Evolutionary conservation across 2,888 invertebrate genomes (phyloP).

Genomic region (Stenodera caucasica): DNA sequence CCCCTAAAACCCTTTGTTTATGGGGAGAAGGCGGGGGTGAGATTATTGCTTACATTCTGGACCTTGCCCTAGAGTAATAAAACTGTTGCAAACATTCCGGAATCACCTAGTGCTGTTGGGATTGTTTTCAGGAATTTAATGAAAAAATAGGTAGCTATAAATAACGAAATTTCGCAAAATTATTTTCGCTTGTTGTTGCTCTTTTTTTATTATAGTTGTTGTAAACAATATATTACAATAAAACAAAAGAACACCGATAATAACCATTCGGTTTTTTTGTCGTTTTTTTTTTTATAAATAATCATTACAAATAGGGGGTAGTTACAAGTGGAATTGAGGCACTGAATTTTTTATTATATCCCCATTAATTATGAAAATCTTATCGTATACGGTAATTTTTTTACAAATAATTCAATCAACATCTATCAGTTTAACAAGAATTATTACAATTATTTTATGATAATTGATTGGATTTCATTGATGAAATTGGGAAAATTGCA

Average conservation of each 20-base stretch:
- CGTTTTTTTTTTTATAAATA: background rate
- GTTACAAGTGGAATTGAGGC: conserved; percentile 1
- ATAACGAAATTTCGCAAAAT: no score
- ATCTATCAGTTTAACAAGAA: background rate
- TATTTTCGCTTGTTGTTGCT: background rate
- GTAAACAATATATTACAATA: conserved; percentile 26
- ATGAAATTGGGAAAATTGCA: background rate
- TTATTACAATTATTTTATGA: background rate
- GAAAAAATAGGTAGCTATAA: no score
- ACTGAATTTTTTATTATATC: background rate
- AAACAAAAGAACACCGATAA: conserved; percentile 11
- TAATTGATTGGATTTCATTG: background rate
- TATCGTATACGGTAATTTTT: background rate
- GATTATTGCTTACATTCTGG: background rate
- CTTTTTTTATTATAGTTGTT: background rate
- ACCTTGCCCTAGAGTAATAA: conserved; percentile 2
- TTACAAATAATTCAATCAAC: background rate
- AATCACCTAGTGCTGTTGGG: background rate
- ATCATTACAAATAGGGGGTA: background rate
- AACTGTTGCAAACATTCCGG: background rate
- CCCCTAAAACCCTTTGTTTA: conserved; percentile 25
- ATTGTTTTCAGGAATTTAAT: no score
- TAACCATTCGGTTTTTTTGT: background rate
- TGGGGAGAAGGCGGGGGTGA: conserved; percentile 9
- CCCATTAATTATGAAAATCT: background rate